A percentile compares a stretch with the other conserved stretches of the same genome.
Conservation (phyloP, 2,113 vertebrate species). For the Neogobius melanostomus region DNA sequence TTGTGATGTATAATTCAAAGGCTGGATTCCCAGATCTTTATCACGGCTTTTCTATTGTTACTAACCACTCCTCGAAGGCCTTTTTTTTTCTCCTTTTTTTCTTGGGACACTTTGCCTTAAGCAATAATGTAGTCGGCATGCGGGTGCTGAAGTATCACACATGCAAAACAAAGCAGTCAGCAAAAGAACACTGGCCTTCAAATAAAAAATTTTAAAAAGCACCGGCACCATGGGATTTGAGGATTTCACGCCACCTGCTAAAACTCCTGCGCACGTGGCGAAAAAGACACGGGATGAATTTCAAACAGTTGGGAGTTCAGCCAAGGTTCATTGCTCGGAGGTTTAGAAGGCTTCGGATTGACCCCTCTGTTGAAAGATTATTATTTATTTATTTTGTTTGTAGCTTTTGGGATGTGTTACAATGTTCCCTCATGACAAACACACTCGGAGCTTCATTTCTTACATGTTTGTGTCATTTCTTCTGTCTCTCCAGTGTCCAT, state of each 20-base stretch:
- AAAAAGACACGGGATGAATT: conserved; percentile 37
- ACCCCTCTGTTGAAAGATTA: background rate
- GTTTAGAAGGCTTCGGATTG: conserved; percentile 13
- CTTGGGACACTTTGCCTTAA: conserved; percentile 24
- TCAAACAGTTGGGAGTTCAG: conserved; percentile 47
- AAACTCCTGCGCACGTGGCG: conserved; percentile 43
- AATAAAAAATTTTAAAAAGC: conserved; percentile 36
- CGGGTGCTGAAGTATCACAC: conserved; percentile 59
- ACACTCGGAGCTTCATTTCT: too few species aligned
- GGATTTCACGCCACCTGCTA: conserved; percentile 58
- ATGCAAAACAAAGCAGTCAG: conserved; percentile 67
- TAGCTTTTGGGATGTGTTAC: too few species aligned
- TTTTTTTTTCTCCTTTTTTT: background rate
- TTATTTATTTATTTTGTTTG: too few species aligned
- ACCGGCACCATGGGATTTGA: conserved; percentile 40
- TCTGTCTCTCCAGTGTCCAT: too few species aligned
- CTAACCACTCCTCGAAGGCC: conserved; percentile 11
- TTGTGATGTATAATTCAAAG: conserved; percentile 1
- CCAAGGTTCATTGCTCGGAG: conserved; percentile 51
- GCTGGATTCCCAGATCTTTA: conserved; percentile 12
- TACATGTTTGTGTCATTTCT: too few species aligned
- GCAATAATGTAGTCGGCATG: conserved; percentile 35
- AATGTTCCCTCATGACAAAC: too few species aligned
- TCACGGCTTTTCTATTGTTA: conserved; percentile 10
- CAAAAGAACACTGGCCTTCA: conserved; percentile 60